Conservation (phyloP, 2,888 invertebrate species). For the Falcaria lacertinaria region DNA sequence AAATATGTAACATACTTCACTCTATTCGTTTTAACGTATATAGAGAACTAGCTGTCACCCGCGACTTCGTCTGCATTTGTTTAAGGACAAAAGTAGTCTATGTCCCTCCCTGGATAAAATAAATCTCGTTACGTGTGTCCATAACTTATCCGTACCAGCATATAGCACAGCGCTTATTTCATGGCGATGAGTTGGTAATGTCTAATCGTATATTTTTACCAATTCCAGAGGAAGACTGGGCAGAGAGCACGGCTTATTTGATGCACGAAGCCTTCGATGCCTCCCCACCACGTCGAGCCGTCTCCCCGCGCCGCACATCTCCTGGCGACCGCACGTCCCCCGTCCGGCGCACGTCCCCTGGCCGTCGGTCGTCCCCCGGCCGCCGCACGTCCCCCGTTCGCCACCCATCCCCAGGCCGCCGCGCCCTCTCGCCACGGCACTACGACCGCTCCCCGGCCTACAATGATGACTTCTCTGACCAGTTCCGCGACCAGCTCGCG, state of each 20-base stretch:
- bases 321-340: conserved; percentile 37
- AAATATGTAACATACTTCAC: too few relatives aligned
- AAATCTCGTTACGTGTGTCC: too few relatives aligned
- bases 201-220: conserved; percentile 20
- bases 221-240: conserved; percentile 89
- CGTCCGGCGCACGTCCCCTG: conserved; percentile 9
- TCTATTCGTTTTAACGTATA: too few relatives aligned
- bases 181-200: too few relatives aligned
- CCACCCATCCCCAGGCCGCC: conserved; percentile 12
- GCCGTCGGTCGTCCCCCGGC: too few relatives aligned
- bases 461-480: conserved; percentile 39
- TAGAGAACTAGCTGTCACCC: too few relatives aligned
- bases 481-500: conserved; percentile 56
- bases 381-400: too few relatives aligned
- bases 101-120: too few relatives aligned
- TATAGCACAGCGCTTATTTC: too few relatives aligned
- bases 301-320: conserved; percentile 41
- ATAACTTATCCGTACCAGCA: too few relatives aligned
- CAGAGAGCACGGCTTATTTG: conserved; percentile 82
- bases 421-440: conserved; percentile 46
- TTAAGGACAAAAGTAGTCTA: too few relatives aligned
- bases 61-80: too few relatives aligned
- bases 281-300: conserved; percentile 59
- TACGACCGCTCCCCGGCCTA: conserved; percentile 39
- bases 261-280: conserved; percentile 80